phyloP scores from a whole-genome alignment of 1,140 invertebrate species.

The Luehdorfia chinensis region DNA sequence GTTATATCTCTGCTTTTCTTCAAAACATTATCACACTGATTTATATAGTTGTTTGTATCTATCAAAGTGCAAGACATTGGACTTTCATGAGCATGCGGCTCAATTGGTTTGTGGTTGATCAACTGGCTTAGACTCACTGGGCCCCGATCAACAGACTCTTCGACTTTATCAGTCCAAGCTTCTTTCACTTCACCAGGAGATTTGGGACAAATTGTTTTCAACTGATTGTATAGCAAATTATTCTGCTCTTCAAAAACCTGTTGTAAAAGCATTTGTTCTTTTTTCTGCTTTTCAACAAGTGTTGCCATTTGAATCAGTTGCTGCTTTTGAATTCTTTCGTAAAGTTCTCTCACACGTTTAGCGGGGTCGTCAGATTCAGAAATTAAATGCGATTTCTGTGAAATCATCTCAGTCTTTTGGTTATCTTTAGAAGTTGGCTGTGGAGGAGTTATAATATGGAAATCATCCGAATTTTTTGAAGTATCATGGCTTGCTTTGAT shows the following conservation, averaged over 20 bases:
- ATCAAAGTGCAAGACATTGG: constrained; percentile 48
- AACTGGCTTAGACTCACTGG: constrained; percentile 66
- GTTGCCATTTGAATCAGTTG: constrained; percentile 79
- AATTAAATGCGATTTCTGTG: constrained; percentile 23
- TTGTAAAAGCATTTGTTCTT: constrained; percentile 78
- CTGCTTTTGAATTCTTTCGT: constrained; percentile 78
- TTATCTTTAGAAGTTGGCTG: constrained; percentile 16
- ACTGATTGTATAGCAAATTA: constrained; percentile 75
- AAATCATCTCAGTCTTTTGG: neutral
- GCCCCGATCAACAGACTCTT: constrained; percentile 31
- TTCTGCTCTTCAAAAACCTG: constrained; percentile 81
- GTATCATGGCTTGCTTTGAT: constrained; percentile 30
- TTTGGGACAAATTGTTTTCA: constrained; percentile 74
- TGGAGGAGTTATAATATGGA: constrained; percentile 14
- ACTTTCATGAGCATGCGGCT: constrained; percentile 27
- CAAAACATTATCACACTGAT: constrained; percentile 51
- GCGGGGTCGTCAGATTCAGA: constrained; percentile 57
- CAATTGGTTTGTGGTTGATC: constrained; percentile 47
- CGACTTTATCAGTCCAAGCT: constrained; percentile 49
- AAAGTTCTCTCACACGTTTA: constrained; percentile 51
- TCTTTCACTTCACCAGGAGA: constrained; percentile 53
- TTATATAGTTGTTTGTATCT: constrained; percentile 56
- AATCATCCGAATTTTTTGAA: constrained; percentile 16
- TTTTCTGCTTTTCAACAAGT: constrained; percentile 78
- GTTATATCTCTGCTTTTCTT: constrained; percentile 63